These are phyloP conservation scores for Pseudopodoces humilis DNA, from an alignment of 2,113 vertebrate genomes.

Conservation along the genomic window DNA sequence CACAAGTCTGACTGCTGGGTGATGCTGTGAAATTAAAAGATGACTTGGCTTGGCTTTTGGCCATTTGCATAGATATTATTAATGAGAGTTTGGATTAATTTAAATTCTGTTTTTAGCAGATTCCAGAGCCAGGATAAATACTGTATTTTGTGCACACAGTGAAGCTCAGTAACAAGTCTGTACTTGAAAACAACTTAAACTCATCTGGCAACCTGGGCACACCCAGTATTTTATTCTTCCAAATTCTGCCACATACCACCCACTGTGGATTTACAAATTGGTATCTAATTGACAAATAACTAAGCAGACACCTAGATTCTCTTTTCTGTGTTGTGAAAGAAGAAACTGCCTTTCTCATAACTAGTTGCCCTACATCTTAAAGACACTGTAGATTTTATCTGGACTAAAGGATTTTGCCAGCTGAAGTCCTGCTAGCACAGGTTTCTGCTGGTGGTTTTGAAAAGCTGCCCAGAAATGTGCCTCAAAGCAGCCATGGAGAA, in stretches of 20 bases:
- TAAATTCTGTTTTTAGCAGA: background rate
- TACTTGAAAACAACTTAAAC: conserved; percentile 1
- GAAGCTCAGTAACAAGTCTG: background rate
- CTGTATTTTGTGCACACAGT: background rate
- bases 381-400: conserved; percentile 46
- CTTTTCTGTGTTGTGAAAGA: background rate
- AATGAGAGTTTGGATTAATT: background rate
- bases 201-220: background rate
- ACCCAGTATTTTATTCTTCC: background rate
- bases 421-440: conserved; percentile 5
- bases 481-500: background rate
- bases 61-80: background rate
- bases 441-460: conserved; percentile 35
- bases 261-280: conserved; percentile 27
- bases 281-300: conserved; percentile 3
- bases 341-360: conserved; percentile 16
- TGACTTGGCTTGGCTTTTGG: background rate
- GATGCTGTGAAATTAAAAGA: background rate
- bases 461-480: conserved; percentile 14
- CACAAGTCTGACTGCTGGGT: background rate
- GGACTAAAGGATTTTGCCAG: background rate
- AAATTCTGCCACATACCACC: background rate
- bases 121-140: background rate
- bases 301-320: background rate
- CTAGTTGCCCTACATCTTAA: background rate